Evolutionary conservation across 2,797 vertebrate species (phyloP), one percentile per base, ranked within the genome.

Genomic region (Poecilia wingei): DNA sequence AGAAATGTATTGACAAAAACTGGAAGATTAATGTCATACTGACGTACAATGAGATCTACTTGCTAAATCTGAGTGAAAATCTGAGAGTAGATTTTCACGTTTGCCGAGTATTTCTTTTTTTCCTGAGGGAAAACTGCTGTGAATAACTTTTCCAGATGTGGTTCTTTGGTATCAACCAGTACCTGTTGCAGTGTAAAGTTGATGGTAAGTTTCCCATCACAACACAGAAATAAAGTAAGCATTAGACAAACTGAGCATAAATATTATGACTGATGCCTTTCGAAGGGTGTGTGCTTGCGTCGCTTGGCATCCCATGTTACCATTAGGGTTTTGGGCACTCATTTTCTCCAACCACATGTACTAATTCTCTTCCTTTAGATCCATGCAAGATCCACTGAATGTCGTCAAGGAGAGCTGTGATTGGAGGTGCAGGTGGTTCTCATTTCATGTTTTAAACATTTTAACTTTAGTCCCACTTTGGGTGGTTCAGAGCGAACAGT

Each of bases 191-290:
- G 84, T 86, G 64, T 73, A 73, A 87, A 79, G 76, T 43, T 77
- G 79, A 86, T 80, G 85, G 70, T 71, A 82, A 77, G 28, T 75
- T 85, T 41, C 64, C 36, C 36, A 39, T 68, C 36, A 77, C 75
- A 84, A 79, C 72, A 59, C 69, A 76, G 57, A 78, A 80, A 90
- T 68, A 66, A 85, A 91, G 86, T 84, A 91, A 90, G 92, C 77
- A 76, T 66, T 85, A 78, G 68, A 82, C 72, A 84, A 85, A 80
- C 79, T 28, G 74, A 84, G 82, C 79, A 75, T 93, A 90, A 93
- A 87, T 94, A 91, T 95, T 95, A 93, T 95, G 94, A 94, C 89
- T 88, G 84, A 91, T 90, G 84, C 86, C 80, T 90, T 90, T 91
- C 86, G 77, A 82, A 76, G 83, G 88, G 81, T 92, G 83, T 90